Evolutionary conservation across 2,113 vertebrate species (phyloP), one percentile per base, ranked within the genome.

Genomic region (Colistium nudipinnis): DNA sequence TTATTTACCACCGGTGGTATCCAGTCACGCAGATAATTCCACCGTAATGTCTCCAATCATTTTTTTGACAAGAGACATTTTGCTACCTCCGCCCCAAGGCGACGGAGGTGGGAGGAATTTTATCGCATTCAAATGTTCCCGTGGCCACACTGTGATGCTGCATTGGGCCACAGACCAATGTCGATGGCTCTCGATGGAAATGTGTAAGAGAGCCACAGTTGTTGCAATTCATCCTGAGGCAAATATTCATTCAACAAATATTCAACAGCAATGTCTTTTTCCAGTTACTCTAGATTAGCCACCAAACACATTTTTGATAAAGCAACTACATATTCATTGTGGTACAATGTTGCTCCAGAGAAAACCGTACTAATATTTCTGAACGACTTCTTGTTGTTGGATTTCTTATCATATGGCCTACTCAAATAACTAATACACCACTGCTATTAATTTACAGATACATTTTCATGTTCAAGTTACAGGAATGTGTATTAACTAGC

Each of bases 1-100:
- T 27, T 56, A 20, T 41, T 65, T 31, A 43, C 17, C 20, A 1
- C 33, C 53, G 48, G 31, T 70, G 25, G 45, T 38, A 31, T 54
- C 17, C 13, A 30, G 11, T 41, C 43, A 20, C 35, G 36, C 19
- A 44, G 13, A 38, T 66, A 0, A 35, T 67, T 57, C 49, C 30
- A 14, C 28, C 39, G 48, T 67, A 31, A 51, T 27, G 48, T 22
- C 20, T 45, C 44, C 20, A 13, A 39, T 68, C 51, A 25, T 8
- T 57, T 25, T 53, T 30, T 17, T 51, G 1, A n/a, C 24, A 12
- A 22, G 38, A 48, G 45, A 31, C 19, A 14, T 19, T 2, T 28
- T 47, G 48, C 7, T 16, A 6, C 10, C 14, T 45, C n/a, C 13
- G 17, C 4, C 13, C 31, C 31, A 6, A 68, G 45, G 35, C 16